Conservation (phyloP, 2,888 invertebrate species). For the Siphlonurus alternatus region DNA sequence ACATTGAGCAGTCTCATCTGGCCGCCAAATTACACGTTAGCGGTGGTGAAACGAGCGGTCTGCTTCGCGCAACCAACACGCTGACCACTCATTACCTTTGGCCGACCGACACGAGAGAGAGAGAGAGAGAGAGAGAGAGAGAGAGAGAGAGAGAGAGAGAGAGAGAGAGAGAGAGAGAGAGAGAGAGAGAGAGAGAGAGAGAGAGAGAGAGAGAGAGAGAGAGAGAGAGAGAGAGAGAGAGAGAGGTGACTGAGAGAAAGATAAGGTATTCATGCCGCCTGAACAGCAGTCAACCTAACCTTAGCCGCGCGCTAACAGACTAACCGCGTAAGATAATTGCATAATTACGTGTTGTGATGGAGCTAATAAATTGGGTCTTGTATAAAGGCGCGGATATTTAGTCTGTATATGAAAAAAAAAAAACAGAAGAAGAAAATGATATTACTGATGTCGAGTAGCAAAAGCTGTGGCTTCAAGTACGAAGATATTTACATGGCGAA, state of each 20-base stretch:
- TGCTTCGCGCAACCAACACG: not conserved
- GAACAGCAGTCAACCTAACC: no score
- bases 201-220: not conserved
- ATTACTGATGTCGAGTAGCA: no score
- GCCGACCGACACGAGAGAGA: not conserved
- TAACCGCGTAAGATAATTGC: not conserved
- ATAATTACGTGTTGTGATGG: not conserved
- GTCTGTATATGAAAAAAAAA: no score
- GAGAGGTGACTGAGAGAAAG: not conserved
- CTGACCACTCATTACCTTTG: not conserved
- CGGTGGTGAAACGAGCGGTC: not conserved
- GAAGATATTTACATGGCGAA: no score
- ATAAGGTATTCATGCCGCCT: not conserved
- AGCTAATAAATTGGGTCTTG: slow-evolving; percentile 1
- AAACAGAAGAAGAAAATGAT: no score
- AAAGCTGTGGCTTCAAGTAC: no score
- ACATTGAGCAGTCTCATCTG: not conserved
- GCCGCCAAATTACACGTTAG: slow-evolving; percentile 3
- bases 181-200: not conserved
- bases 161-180: no score
- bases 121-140: not conserved
- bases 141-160: no score
- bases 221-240: not conserved
- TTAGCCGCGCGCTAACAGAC: not conserved
- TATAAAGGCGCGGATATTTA: not conserved